Evolutionary conservation across 1,140 invertebrate species (phyloP).

Genomic region (Agrypnia vestita): DNA sequence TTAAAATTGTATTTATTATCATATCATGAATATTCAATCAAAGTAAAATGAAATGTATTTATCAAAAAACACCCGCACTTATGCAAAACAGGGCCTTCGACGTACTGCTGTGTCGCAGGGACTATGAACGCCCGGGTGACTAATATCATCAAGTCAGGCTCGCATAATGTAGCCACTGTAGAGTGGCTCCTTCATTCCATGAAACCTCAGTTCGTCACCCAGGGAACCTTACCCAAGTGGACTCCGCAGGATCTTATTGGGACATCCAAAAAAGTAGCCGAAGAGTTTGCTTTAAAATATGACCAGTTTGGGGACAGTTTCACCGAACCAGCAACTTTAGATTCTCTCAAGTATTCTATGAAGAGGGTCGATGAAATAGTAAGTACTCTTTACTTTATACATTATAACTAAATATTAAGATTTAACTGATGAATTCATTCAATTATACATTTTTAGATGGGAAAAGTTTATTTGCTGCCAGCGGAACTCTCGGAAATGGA

Average conservation of each 20-base stretch:
- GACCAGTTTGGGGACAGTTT: constrained; percentile 68
- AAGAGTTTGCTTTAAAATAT: constrained; percentile 63
- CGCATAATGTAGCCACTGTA: constrained; percentile 67
- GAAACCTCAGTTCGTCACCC: constrained; percentile 59
- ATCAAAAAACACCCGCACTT: not conserved
- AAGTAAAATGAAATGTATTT: no score
- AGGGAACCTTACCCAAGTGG: constrained; percentile 60
- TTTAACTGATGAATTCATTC: not conserved
- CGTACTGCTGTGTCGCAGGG: constrained; percentile 71
- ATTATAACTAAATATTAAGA: no score
- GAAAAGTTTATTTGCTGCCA: constrained; percentile 38
- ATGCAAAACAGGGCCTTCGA: constrained; percentile 41
- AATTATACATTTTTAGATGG: constrained; percentile 43
- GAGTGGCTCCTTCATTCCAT: constrained; percentile 70
- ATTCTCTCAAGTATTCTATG: constrained; percentile 61
- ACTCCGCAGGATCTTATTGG: constrained; percentile 64
- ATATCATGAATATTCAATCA: no score
- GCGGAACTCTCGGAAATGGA: constrained; percentile 49
- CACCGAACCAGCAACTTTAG: constrained; percentile 62
- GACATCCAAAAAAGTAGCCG: constrained; percentile 65
- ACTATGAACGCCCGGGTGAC: constrained; percentile 73
- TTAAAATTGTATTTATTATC: no score
- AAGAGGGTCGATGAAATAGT: constrained; percentile 44
- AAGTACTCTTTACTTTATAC: constrained; percentile 11
- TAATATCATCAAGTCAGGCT: constrained; percentile 70